Evolutionary conservation across 2,797 vertebrate species (phyloP).

Genomic region (Brachyrhaphis roseni): DNA sequence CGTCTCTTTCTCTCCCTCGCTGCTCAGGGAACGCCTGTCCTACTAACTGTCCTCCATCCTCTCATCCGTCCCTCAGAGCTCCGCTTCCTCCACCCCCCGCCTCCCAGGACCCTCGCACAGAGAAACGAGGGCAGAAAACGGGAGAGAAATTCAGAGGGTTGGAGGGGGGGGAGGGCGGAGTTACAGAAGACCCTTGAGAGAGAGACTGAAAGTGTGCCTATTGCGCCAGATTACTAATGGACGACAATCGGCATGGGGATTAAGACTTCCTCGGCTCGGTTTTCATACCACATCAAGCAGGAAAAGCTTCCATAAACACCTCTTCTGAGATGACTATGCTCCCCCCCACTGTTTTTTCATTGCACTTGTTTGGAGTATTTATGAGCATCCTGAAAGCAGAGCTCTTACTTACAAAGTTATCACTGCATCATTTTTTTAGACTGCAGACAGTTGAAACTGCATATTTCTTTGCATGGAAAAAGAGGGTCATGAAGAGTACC

Average conservation of each 20-base stretch:
- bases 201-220: background rate
- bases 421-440: background rate
- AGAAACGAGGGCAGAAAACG: conserved; percentile 69
- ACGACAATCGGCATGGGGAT: conserved; percentile 10
- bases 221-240: conserved; percentile 24
- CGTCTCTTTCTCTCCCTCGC: conserved; percentile 31
- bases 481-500: background rate
- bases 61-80: conserved; percentile 47
- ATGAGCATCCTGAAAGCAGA: conserved; percentile 8
- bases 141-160: conserved; percentile 26
- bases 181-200: conserved; percentile 7
- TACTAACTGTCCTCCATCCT: conserved; percentile 68
- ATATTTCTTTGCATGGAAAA: conserved; percentile 5
- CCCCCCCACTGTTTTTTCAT: background rate
- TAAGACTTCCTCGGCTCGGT: background rate
- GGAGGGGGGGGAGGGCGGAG: conserved; percentile 10
- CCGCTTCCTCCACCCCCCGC: conserved; percentile 18
- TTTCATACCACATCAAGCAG: conserved; percentile 1
- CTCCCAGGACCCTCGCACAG: conserved; percentile 36
- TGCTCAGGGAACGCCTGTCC: conserved; percentile 51
- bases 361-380: background rate
- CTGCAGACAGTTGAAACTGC: background rate
- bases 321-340: background rate
- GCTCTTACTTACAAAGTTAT: background rate
- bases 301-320: background rate